Evolutionary conservation across 2,797 vertebrate genomes (phyloP).

Genomic region (Pseudochirops cupreus): DNA sequence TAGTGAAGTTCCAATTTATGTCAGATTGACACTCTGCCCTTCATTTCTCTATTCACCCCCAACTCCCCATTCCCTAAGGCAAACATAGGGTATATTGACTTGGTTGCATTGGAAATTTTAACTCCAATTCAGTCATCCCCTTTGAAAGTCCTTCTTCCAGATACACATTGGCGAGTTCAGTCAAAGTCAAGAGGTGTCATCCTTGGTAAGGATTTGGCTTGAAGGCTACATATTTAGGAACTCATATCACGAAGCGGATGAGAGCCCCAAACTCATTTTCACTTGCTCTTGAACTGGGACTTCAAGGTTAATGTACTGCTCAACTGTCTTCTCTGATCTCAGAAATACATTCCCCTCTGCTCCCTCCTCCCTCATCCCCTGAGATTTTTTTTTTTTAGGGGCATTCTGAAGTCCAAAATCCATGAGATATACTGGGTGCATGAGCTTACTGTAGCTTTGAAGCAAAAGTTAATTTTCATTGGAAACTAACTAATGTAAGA

Average conservation of each 20-base stretch:
- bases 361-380: neutral
- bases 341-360: neutral
- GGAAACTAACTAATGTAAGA: conserved; percentile 1
- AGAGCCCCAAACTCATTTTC: conserved; percentile 9
- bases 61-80: neutral
- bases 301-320: conserved; percentile 6
- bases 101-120: neutral
- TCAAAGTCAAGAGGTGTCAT: conserved; percentile 34
- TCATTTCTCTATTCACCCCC: neutral
- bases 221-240: conserved; percentile 11
- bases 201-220: neutral
- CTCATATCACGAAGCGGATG: conserved; percentile 38
- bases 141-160: neutral
- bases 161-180: conserved; percentile 1
- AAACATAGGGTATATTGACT: neutral
- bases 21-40: neutral
- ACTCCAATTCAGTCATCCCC: neutral
- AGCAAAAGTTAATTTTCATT: conserved; percentile 41
- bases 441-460: neutral
- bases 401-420: neutral
- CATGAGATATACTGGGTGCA: neutral
- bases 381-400: neutral
- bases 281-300: conserved; percentile 16
- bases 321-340: conserved; percentile 32
- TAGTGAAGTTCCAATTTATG: neutral